These are phyloP conservation scores for Grammomys surdaster DNA, from an alignment of 2,113 vertebrate species.

Conservation along the genomic window DNA sequence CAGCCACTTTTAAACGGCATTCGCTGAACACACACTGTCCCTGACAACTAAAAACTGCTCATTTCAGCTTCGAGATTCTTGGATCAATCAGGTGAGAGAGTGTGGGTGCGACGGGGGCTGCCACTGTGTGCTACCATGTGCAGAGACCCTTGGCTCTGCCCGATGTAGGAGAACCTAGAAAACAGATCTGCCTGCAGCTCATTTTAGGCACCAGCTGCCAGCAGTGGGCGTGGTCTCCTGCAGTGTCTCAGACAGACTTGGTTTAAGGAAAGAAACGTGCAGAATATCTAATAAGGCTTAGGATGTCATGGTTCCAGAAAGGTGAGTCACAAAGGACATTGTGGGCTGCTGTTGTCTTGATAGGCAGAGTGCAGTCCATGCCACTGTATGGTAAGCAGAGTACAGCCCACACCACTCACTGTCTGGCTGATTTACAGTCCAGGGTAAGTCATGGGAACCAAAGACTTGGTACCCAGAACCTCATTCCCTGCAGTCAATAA, in stretches of 20 bases:
- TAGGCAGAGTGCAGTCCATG: background rate
- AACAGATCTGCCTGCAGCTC: background rate
- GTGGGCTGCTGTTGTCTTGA: background rate
- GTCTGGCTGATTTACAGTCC: background rate
- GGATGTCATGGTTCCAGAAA: background rate
- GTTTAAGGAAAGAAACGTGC: fast-evolving
- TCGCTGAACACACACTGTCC: background rate
- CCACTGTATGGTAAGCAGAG: background rate
- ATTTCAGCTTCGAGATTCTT: background rate
- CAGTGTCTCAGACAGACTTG: background rate
- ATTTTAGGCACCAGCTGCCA: background rate
- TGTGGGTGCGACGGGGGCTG: fast-evolving
- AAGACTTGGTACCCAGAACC: fast-evolving
- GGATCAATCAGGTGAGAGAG: background rate
- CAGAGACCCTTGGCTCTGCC: background rate
- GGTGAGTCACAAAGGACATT: background rate
- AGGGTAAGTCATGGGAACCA: background rate
- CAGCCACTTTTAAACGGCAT: constrained; percentile 7
- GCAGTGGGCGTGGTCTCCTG: fast-evolving
- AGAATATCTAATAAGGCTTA: background rate
- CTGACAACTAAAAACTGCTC: background rate
- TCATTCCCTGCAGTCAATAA: background rate
- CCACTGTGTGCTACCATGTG: too few species aligned
- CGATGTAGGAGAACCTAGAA: fast-evolving
- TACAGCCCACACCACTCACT: background rate